phyloP scores from a whole-genome alignment of 2,888 invertebrate species.

The Hydrotaea cyrtoneurina region DNA sequence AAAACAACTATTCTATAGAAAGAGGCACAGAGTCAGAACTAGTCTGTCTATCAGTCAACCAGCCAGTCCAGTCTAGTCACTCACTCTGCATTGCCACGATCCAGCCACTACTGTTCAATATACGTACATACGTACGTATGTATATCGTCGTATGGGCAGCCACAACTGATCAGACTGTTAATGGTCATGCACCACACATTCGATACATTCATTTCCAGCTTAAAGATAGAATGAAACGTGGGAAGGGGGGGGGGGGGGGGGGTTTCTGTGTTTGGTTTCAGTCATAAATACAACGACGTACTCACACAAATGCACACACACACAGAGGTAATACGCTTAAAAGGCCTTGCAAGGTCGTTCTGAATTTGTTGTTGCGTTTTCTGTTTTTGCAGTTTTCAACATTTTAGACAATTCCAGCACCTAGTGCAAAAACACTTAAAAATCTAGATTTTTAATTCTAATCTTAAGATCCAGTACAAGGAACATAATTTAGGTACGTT shows the following conservation, averaged over 20 bases:
- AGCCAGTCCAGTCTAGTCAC: not conserved
- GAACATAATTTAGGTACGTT: no score
- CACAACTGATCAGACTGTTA: slow-evolving; percentile 9
- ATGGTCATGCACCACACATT: not conserved
- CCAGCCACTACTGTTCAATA: not conserved
- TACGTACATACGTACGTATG: no score
- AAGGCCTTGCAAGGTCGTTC: slow-evolving; percentile 79
- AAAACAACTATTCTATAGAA: not conserved
- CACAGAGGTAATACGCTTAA: slow-evolving; percentile 62
- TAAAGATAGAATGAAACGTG: not conserved
- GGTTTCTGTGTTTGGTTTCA: not conserved
- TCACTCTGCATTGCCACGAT: not conserved
- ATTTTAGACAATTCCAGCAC: not conserved
- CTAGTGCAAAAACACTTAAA: no score
- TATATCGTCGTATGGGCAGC: no score
- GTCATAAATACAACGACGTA: not conserved
- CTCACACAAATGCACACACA: not conserved
- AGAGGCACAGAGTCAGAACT: slow-evolving; percentile 10
- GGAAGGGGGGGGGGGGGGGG: not conserved
- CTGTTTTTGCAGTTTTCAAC: slow-evolving; percentile 33
- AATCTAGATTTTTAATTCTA: no score
- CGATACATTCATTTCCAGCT: not conserved
- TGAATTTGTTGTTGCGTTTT: slow-evolving; percentile 59
- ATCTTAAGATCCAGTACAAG: no score
- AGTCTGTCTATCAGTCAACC: slow-evolving; percentile 1